Base-by-base conservation (phyloP, 2,888 invertebrate species). In the Petrolisthes manimaculis region DNA sequence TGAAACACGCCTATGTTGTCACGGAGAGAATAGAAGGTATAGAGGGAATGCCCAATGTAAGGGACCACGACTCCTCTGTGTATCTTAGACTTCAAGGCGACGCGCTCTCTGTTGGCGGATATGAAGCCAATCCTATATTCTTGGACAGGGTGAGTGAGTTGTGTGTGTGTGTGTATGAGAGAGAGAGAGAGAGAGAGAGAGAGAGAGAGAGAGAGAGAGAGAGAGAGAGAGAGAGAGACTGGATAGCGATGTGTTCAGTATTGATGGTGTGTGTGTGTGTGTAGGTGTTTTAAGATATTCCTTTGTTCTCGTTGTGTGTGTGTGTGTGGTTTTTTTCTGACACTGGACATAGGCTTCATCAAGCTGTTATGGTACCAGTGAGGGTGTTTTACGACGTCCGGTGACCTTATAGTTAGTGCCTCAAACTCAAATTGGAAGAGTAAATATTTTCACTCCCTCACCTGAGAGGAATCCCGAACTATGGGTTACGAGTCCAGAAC, bases 1-100 rank as follows among this genome's bases (percentile, higher is more conserved):
- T 97, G 95, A 97, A 97, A 92, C 98, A 98, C 92, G 96, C 97
- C 0, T 98, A 97, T 92, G 95, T 98, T 5, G 95, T 97, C 0
- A 96, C 96, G 0, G 97, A 97, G 90, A 94, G 95, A 0, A 96
- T 97, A 18, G 95, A 96, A 0, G 96, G 96, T 91, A 94, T 96
- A 94, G 95, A 86, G 95, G 95, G 79, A 93, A 96, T 93, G 89
- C 97, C 98, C 0, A 97, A 97, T 92, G 94, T 97, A 18, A 94
- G 97, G 74, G 97, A 97, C 93, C 97, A 97, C 92, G 98, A 98
- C 92, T 95, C 95, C 8, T 95, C 95, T 24, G 94, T 97, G 51
- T 98, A 97, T 92, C 95, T 97, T 91, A 95, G 96, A 92, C 95
- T 97, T 3, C 97, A 97, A 92, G 97, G 97, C 0, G 96, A 97